These are phyloP conservation scores for Philypnodon macrostomus DNA, from an alignment of 2,797 vertebrate genomes.

Conservation along the genomic window DNA sequence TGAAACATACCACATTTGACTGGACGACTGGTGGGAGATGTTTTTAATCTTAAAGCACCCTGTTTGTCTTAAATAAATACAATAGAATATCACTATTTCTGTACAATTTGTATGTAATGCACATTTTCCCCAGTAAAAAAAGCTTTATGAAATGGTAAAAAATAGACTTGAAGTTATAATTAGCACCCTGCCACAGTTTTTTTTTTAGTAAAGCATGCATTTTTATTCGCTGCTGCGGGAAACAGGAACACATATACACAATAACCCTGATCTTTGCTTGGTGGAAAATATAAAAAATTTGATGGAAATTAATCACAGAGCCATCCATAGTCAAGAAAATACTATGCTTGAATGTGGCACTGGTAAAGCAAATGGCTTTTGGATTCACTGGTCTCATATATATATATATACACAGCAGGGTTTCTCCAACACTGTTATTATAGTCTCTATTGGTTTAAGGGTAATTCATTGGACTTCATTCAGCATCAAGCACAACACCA, in stretches of 20 bases:
- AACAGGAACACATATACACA: conserved; percentile 35
- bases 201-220: conserved; percentile 51
- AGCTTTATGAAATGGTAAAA: conserved; percentile 51
- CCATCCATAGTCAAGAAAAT: too few species aligned
- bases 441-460: conserved; percentile 9
- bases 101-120: conserved; percentile 81
- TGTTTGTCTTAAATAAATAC: conserved; percentile 83
- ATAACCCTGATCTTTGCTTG: conserved; percentile 37
- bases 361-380: conserved; percentile 61
- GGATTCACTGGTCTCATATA: conserved; percentile 20
- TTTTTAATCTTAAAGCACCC: conserved; percentile 73
- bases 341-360: conserved; percentile 53
- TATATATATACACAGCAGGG: conserved; percentile 9
- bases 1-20: conserved; percentile 75
- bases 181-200: conserved; percentile 66
- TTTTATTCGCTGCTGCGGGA: conserved; percentile 59
- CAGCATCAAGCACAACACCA: conserved; percentile 20
- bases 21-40: conserved; percentile 61
- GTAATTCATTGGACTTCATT: conserved; percentile 1
- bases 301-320: conserved; percentile 33
- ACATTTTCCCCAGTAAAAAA: conserved; percentile 70
- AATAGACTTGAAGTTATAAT: conserved; percentile 56
- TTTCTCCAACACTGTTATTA: background rate
- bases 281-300: conserved; percentile 23
- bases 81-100: conserved; percentile 82